Percentiles rank a stretch among this genome's conserved stretches.
These are phyloP conservation scores for Contarinia nasturtii DNA, from an alignment of 1,140 invertebrate genomes.

Conservation along the genomic window DNA sequence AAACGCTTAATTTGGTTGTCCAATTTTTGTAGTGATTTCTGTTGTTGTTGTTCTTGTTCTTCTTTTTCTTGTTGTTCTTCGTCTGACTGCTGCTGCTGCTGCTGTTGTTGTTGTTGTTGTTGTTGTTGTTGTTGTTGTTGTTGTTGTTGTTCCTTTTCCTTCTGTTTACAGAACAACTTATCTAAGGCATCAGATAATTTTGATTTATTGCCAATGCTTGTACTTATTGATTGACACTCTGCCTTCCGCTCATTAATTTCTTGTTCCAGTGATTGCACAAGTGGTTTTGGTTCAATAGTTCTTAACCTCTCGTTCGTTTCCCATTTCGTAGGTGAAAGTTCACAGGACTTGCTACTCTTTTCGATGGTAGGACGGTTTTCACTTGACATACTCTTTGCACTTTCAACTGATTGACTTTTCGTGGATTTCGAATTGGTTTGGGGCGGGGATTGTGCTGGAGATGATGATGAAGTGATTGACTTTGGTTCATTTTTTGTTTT, in stretches of 20 bases:
- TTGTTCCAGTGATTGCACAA: conserved; percentile 1
- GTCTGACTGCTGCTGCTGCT: no score
- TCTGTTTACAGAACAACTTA: no score
- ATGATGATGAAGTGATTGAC: background rate
- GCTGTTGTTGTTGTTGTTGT: no score
- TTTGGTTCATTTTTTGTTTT: no score
- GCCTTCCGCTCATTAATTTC: background rate
- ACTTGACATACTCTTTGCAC: background rate
- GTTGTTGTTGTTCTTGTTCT: no score
- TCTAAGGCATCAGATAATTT: no score
- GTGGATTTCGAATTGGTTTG: background rate
- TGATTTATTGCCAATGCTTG: no score
- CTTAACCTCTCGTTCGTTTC: conserved; percentile 45
- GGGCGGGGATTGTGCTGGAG: background rate
- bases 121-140: no score
- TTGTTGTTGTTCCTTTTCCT: no score
- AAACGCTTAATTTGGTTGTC: no score
- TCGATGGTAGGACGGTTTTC: conserved; percentile 12
- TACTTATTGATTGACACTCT: background rate
- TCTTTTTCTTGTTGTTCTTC: no score
- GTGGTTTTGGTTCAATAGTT: conserved; percentile 1
- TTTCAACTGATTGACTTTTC: background rate
- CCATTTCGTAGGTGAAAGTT: conserved; percentile 42
- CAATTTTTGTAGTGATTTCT: no score
- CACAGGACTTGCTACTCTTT: conserved; percentile 31